Evolutionary conservation across 1,140 invertebrate species (phyloP), one percentile per base, ranked within the genome.

Genomic region (Chrysopa pallens): DNA sequence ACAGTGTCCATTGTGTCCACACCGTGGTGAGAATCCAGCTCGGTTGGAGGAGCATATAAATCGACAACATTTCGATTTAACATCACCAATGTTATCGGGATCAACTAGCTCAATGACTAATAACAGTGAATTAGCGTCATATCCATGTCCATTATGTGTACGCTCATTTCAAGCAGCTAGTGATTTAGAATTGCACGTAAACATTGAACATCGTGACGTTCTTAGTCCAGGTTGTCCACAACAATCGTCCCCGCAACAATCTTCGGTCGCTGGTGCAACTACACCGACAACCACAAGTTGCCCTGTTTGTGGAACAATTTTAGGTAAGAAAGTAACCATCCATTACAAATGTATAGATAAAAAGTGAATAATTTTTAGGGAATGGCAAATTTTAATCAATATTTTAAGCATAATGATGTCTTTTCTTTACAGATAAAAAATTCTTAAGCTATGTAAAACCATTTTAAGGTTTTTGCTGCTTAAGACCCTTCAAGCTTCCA

Each of bases 1-100:
- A 42, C 55, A 78, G 60, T 90, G 85, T 63, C 79, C 84, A 14
- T 70, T 90, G 59, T 90, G 85, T 67, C 73, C 76, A 49, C 84
- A 79, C 58, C 76, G 66, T 50, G 81, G 81, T 48, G 70, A 74
- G 51, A 83, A 75, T 61, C 76, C 82, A 0, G 62, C 69, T 36
- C 73, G 76, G 49, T 64, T 90, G 38, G 78, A 87, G 61, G 80
- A 84, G 51, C 86, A 91, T 64, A 82, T 91, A 51, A 89, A 89
- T 58, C 66, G 70, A 35, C 70, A 74, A 51, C 86, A 91, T 60
- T 83, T 89, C 63, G 85, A 89, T 64, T 64, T 85, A 29, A 80
- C 80, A 12, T 87, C 83, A 40, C 79, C 80, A 29, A 76, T 75
- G 28, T 69, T 77, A 12, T 40, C 39, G 43, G 55, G 49, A 43